These are phyloP conservation scores for Tiliacea aurago DNA, from an alignment of 2,888 invertebrate genomes.

Conservation along the genomic window DNA sequence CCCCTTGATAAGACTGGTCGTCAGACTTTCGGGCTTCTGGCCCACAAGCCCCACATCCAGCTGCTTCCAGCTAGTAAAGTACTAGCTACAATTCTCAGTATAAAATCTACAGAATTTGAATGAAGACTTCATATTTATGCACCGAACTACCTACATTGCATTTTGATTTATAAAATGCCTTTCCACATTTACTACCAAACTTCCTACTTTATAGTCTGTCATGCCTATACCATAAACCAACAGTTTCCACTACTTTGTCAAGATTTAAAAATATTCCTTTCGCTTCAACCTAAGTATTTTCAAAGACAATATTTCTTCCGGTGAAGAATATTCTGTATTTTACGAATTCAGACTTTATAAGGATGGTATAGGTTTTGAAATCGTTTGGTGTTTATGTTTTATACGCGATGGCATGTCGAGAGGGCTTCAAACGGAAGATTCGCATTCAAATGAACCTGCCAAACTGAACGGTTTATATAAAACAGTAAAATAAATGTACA, in stretches of 20 bases:
- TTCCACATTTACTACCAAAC: constrained; percentile 28
- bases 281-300: constrained; percentile 52
- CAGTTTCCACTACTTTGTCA: constrained; percentile 48
- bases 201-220: constrained; percentile 22
- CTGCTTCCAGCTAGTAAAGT: no score
- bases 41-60: no score
- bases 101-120: not conserved
- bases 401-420: constrained; percentile 56
- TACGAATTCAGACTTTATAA: constrained; percentile 36
- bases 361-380: constrained; percentile 14
- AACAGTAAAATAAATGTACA: constrained; percentile 49
- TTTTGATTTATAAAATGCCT: constrained; percentile 19
- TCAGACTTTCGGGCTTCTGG: no score
- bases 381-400: constrained; percentile 33
- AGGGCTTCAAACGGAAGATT: constrained; percentile 56
- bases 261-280: constrained; percentile 61
- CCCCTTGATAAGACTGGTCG: no score
- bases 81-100: not conserved
- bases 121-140: not conserved
- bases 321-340: constrained; percentile 8
- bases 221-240: constrained; percentile 43
- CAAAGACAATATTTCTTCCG: constrained; percentile 58
- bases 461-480: constrained; percentile 66
- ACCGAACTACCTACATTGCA: not conserved
- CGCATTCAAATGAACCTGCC: constrained; percentile 66